Evolutionary conservation across 2,113 vertebrate species (phyloP), one percentile per base, ranked within the genome.

Genomic region (western clawed frog (Xenopus tropicalis)): DNA sequence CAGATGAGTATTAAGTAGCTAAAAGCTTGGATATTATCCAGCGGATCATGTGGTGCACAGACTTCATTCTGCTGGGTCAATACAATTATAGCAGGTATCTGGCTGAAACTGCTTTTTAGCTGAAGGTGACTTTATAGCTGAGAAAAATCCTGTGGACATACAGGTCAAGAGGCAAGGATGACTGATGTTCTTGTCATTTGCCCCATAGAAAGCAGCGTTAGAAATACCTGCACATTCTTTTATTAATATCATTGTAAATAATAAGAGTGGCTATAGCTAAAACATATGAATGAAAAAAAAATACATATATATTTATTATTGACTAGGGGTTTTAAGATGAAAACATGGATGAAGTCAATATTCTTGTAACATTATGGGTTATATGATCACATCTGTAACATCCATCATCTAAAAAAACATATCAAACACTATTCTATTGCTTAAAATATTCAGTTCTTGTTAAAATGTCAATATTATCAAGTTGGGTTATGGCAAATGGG

Each of bases 101-200:
- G 52, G 14, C 52, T 54, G 52, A 54, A 54, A n/a, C 19, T 17
- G 52, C 52, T 54, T 54, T 54, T 54, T n/a, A 54, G 52, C 52
- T 54, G 52, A 54, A 54, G 52, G 52, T 54, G 52, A 54, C 52
- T 54, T 54, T 54, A 54, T 54, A 54, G 52, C 16, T 54, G 52
- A 54, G 19, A n/a, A 54, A 20, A 54, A 54, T 54, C 19, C n/a
- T 54, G 52, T 54, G 52, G 3, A 54, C 52, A 54, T n/a, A 54
- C 17, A 54, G 52, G 52, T 54, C 52, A 54, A n/a, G 19, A 54
- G 52, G 52, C 52, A n/a, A 54, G 19, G 52, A 54, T n/a, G 52
- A 54, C 52, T 54, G 52, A 54, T 54, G 52, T 10, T 54, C 52
- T 54, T 54, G 52, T 54, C 52, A 54, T 19, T 54, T 54, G 19